Conservation (phyloP, 2,888 invertebrate species). For the Ophioninae sp. region DNA sequence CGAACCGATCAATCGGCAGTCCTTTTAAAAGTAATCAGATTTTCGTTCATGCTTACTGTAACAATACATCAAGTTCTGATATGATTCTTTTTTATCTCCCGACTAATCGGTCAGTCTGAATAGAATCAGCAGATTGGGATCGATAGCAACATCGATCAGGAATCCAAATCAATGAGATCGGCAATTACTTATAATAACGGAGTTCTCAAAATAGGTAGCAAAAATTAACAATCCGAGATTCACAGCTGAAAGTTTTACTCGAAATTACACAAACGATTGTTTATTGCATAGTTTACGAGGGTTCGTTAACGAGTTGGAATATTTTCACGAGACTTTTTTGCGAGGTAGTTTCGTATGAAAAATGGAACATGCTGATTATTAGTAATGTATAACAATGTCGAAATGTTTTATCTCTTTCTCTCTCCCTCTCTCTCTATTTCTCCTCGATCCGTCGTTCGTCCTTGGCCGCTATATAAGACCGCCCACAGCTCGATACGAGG, state of each 20-base stretch:
- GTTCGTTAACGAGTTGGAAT: background rate
- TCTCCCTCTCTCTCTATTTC: slow-evolving; percentile 7
- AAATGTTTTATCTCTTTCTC: slow-evolving; percentile 23
- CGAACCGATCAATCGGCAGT: background rate
- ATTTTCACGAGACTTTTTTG: background rate
- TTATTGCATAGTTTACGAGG: background rate
- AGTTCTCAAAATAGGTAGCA: background rate
- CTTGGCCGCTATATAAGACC: slow-evolving; percentile 66
- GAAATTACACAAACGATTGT: background rate
- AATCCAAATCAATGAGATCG: background rate
- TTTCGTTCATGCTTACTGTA: background rate
- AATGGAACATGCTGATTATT: slow-evolving; percentile 43
- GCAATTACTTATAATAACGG: too few species aligned
- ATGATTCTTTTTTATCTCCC: background rate
- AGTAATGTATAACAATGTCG: slow-evolving; percentile 56
- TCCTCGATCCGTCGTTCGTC: slow-evolving; percentile 47
- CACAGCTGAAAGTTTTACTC: background rate
- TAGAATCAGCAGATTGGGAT: background rate
- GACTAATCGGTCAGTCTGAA: background rate
- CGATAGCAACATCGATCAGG: background rate
- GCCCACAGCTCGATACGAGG: slow-evolving; percentile 63
- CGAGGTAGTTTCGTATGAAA: background rate
- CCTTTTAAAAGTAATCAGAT: background rate
- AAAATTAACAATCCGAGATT: background rate
- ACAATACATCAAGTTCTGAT: background rate